phyloP scores from a whole-genome alignment of 2,797 vertebrate genomes.

The Toxotes lorentzi region DNA sequence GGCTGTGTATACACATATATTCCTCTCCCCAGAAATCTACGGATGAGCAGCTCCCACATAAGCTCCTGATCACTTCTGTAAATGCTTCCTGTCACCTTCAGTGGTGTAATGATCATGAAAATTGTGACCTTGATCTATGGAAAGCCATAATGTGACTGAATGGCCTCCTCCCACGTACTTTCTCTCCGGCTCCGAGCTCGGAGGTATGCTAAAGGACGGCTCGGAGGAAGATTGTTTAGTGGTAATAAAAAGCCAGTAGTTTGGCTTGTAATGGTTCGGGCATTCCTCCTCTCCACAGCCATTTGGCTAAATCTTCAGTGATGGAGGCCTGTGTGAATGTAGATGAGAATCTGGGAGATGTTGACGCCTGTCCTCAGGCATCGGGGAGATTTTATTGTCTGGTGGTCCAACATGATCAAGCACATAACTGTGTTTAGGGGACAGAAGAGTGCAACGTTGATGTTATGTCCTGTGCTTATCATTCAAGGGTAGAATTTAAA shows the following conservation, averaged over 20 bases:
- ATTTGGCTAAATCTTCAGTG: conserved; percentile 79
- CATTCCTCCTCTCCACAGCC: conserved; percentile 73
- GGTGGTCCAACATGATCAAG: conserved; percentile 70
- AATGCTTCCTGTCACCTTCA: conserved; percentile 86
- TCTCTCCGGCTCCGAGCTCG: conserved; percentile 68
- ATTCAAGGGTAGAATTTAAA: conserved; percentile 51
- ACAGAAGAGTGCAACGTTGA: conserved; percentile 53
- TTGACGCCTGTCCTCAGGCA: conserved; percentile 67
- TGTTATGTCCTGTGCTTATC: conserved; percentile 61
- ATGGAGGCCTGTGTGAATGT: conserved; percentile 73
- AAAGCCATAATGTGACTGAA: conserved; percentile 84
- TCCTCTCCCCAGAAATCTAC: conserved; percentile 78
- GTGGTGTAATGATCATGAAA: conserved; percentile 86
- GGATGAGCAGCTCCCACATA: conserved; percentile 84
- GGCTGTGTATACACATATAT: conserved; percentile 70
- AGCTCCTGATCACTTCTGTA: conserved; percentile 86
- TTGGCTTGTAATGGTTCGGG: conserved; percentile 78
- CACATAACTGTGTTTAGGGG: conserved; percentile 71
- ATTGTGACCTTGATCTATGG: conserved; percentile 88
- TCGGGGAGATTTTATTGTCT: conserved; percentile 72
- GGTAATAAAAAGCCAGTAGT: conserved; percentile 82
- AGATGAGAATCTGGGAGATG: conserved; percentile 76
- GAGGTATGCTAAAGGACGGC: conserved; percentile 77
- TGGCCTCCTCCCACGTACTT: conserved; percentile 80
- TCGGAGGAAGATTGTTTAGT: conserved; percentile 82